These are phyloP conservation scores for Camponotus fellah DNA, from an alignment of 2,888 invertebrate genomes.

Conservation along the genomic window DNA sequence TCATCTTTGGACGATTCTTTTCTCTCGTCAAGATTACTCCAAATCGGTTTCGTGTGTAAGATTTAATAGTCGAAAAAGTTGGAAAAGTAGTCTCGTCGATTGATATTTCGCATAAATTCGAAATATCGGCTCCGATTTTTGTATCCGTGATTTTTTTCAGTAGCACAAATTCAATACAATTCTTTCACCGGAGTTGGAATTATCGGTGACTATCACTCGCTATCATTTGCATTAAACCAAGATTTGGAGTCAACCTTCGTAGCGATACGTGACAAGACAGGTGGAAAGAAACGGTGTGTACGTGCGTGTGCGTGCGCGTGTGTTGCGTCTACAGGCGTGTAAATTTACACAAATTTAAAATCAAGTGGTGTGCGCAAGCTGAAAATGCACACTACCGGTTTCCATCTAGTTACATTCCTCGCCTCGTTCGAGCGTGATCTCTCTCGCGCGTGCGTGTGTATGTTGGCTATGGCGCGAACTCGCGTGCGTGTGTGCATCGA, in stretches of 20 bases:
- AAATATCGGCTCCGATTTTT: background rate
- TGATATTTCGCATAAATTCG: background rate
- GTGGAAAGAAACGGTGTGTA: slow-evolving; percentile 2
- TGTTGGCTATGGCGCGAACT: too few species aligned
- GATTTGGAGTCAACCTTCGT: slow-evolving; percentile 41
- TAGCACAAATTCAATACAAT: background rate
- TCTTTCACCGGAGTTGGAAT: background rate
- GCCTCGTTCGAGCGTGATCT: background rate
- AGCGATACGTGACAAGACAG: slow-evolving; percentile 25
- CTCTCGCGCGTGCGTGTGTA: background rate
- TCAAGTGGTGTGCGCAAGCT: background rate
- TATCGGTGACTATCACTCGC: slow-evolving; percentile 2
- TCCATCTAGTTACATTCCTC: slow-evolving; percentile 35
- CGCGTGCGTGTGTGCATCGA: background rate
- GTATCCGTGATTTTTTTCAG: background rate
- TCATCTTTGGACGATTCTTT: background rate
- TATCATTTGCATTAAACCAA: slow-evolving; percentile 43
- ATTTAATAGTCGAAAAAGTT: background rate
- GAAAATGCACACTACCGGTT: slow-evolving; percentile 52
- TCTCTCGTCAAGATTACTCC: background rate
- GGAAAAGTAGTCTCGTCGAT: background rate
- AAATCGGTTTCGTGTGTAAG: background rate
- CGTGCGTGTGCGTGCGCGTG: background rate
- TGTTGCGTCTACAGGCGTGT: background rate
- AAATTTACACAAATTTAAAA: slow-evolving; percentile 13